Conservation (phyloP, 2,888 invertebrate genomes). For the Aspidiotus rigidus region DNA sequence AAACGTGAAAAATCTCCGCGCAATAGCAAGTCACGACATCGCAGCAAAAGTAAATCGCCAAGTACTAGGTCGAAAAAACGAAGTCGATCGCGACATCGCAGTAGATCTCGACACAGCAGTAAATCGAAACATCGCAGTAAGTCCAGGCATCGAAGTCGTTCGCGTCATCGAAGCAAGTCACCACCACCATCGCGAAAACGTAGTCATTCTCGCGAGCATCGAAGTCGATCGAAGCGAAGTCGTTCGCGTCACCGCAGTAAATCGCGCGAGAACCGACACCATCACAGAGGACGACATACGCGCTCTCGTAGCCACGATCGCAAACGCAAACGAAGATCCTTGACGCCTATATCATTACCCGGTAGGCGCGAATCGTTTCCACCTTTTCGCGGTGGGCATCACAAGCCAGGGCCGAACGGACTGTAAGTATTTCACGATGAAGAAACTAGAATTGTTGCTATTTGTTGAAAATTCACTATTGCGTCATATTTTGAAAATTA, state of each 20-base stretch:
- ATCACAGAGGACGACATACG: conserved; percentile 37
- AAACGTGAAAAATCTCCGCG: conserved; percentile 28
- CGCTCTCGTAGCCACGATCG: conserved; percentile 38
- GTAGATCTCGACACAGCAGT: conserved; percentile 18
- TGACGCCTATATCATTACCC: conserved; percentile 42
- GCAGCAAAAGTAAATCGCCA: conserved; percentile 10
- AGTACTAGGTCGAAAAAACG: conserved; percentile 42
- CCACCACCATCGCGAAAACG: conserved; percentile 24
- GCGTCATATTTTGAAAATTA: neutral
- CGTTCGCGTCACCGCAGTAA: conserved; percentile 33
- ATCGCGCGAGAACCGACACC: conserved; percentile 19
- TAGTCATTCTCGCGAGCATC: conserved; percentile 25
- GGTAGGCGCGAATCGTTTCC: conserved; percentile 42
- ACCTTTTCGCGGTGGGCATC: conserved; percentile 38
- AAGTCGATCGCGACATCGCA: conserved; percentile 36
- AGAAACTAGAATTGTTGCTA: neutral
- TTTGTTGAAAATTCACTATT: neutral
- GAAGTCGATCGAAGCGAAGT: conserved; percentile 39
- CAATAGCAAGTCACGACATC: conserved; percentile 26
- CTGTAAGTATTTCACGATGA: conserved; percentile 41
- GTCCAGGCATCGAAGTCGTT: conserved; percentile 31
- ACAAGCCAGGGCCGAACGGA: conserved; percentile 45
- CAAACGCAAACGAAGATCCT: conserved; percentile 38
- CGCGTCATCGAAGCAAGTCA: conserved; percentile 38
- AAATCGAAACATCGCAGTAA: conserved; percentile 34